phyloP scores from a whole-genome alignment of 64 coral and sea anemone genomes.

The Dendrophyllia cribrosa region DNA sequence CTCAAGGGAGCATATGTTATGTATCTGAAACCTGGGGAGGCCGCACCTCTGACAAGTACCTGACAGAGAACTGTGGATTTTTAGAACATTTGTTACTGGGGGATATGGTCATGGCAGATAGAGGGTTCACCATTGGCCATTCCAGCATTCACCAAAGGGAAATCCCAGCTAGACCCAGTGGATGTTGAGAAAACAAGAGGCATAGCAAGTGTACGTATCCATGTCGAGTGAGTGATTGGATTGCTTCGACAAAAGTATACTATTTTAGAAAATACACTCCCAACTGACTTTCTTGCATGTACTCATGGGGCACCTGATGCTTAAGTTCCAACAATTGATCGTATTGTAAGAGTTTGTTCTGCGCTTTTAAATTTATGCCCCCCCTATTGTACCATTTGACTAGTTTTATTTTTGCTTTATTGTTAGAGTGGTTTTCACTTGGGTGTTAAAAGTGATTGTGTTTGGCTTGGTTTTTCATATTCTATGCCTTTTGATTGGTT shows the following conservation, averaged over 20 bases:
- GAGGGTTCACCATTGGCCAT: slow-evolving; percentile 39
- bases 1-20: slow-evolving; percentile 24
- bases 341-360: slow-evolving; percentile 9
- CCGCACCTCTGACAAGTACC: slow-evolving; percentile 8
- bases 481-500: too few species aligned
- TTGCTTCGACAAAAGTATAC: neutral
- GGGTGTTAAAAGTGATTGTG: neutral
- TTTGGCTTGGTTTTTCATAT: neutral
- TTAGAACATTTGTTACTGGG: slow-evolving; percentile 36
- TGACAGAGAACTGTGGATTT: slow-evolving; percentile 42
- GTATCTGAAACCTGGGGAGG: slow-evolving; percentile 41
- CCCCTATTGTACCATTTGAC: neutral
- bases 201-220: slow-evolving; percentile 10
- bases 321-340: neutral
- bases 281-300: slow-evolving; percentile 5
- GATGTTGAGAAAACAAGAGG: slow-evolving; percentile 31
- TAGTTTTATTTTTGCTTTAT: neutral
- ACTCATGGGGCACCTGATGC: neutral
- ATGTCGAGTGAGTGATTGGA: slow-evolving; percentile 10
- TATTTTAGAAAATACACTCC: slow-evolving; percentile 9
- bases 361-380: slow-evolving; percentile 8
- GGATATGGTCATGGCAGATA: slow-evolving; percentile 25
- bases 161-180: slow-evolving; percentile 20
- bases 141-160: slow-evolving; percentile 48
- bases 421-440: neutral